Evolutionary conservation across 2,797 vertebrate species (phyloP), one percentile per base, ranked within the genome.

Genomic region (Sebastes reedi): DNA sequence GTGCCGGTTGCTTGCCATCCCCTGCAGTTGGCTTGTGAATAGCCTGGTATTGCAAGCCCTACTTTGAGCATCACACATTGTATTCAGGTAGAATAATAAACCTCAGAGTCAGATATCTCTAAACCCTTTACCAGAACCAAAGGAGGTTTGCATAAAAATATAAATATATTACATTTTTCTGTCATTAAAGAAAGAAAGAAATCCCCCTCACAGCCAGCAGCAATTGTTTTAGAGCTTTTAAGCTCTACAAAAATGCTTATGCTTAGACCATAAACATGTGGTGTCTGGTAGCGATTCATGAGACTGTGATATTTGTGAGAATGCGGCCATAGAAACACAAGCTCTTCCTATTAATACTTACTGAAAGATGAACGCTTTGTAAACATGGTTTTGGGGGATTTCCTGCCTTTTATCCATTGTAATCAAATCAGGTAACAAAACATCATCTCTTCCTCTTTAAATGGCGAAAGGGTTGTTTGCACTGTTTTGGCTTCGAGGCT

Each of bases 291-390:
- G 58, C 30, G 9, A 20, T 75, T 46, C 32, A 24, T 27, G 50
- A 52, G 9, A 25, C 22, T 29, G 34, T 50, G 46, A 82, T 79
- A 85, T 75, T 73, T 77, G 60, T 84, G 83, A 65, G 86, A 83
- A 71, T 60, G 54, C 1, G 2, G 42, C 32, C 20, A 8, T 3
- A 50, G 54, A 70, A 74, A 66, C 34, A 50, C 14, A 6, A 75
- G 18, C 29, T 30, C 6, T 80, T 75, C 34, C 58, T 54, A 78
- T 81, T 52, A 71, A 68, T 39, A 69, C 42, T 36, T n/a, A 22
- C 55, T 74, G 7, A 90, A 85, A 86, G 52, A 81, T 16, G 24
- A 69, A 65, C 11, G 1, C 67, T 67, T 82, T 87, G 68, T 74
- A 71, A 82, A 75, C 39, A 29, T 65, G 34, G 27, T 70, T 81